Percentiles rank a stretch among this genome's conserved stretches.
Evolutionary conservation across 2,113 vertebrate species (phyloP).

Genomic region (Tragelaphus scriptus): DNA sequence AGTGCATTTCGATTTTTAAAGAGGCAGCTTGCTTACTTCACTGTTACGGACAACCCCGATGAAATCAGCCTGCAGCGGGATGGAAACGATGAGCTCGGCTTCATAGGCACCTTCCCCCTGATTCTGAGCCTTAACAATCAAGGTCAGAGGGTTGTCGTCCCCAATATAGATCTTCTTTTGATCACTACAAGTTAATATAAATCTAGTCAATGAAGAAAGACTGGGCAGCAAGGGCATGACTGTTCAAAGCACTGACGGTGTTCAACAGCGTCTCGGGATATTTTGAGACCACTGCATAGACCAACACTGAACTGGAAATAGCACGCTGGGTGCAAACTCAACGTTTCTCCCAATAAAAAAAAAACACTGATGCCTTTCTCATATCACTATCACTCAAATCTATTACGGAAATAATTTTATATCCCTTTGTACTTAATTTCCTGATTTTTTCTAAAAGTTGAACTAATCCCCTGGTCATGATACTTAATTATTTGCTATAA

Average conservation of each 20-base stretch:
- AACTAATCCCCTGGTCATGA: not conserved
- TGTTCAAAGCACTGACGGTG: not conserved
- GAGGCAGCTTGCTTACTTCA: slow-evolving; percentile 79
- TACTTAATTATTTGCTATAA: not conserved
- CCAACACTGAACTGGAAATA: not conserved
- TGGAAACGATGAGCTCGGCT: slow-evolving; percentile 90
- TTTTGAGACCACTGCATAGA: not conserved
- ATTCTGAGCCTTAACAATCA: slow-evolving; percentile 90
- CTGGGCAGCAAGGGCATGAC: not conserved
- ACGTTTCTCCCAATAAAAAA: not conserved
- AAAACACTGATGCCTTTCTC: not conserved
- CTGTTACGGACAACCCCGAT: slow-evolving; percentile 91
- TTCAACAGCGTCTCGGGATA: not conserved
- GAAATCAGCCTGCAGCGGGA: slow-evolving; percentile 94
- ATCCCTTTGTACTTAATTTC: not conserved
- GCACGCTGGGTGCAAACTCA: not conserved
- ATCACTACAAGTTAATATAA: slow-evolving; percentile 80
- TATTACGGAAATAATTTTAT: not conserved
- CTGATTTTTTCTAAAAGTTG: not conserved
- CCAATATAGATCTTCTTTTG: slow-evolving; percentile 94
- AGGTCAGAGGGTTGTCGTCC: slow-evolving; percentile 93
- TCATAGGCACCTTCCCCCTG: slow-evolving; percentile 96
- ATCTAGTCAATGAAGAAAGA: not conserved
- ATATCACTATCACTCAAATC: not conserved
- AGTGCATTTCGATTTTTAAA: not conserved